phyloP scores from a whole-genome alignment of 1,140 invertebrate genomes.

The Neotoxoptera formosana region DNA sequence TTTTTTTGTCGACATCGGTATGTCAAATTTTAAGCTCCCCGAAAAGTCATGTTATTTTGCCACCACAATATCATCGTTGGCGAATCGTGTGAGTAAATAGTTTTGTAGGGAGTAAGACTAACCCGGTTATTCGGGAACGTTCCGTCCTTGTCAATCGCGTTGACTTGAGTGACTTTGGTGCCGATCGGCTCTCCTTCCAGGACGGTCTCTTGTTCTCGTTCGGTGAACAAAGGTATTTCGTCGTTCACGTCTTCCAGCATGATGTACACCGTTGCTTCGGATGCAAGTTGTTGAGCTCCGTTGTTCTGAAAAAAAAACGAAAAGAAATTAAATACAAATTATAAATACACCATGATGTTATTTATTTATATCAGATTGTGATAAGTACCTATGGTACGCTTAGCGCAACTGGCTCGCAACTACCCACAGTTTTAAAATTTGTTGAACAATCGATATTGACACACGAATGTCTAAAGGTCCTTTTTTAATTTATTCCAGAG shows the following conservation, averaged over 20 bases:
- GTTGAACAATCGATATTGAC: too few relatives aligned
- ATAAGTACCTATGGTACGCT: not conserved
- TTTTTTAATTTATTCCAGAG: too few relatives aligned
- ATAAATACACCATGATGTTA: not conserved
- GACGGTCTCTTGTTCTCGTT: slow-evolving; percentile 92
- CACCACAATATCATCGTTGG: not conserved
- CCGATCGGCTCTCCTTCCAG: slow-evolving; percentile 92
- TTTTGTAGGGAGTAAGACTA: slow-evolving; percentile 60
- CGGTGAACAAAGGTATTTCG: slow-evolving; percentile 93
- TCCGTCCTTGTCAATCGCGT: slow-evolving; percentile 95
- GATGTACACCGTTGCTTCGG: slow-evolving; percentile 92
- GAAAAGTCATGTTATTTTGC: not conserved
- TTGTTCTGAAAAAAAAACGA: slow-evolving; percentile 76
- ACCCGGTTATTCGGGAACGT: slow-evolving; percentile 94
- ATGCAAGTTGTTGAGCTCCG: slow-evolving; percentile 91
- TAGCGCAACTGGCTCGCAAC: not conserved
- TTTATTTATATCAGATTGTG: too few relatives aligned
- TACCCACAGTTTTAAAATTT: too few relatives aligned
- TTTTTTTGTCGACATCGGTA: not conserved
- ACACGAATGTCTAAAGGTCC: too few relatives aligned
- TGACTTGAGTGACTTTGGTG: slow-evolving; percentile 94
- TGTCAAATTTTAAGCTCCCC: not conserved
- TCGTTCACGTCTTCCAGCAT: slow-evolving; percentile 96
- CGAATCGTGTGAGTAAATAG: not conserved
- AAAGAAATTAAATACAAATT: not conserved